phyloP scores from a whole-genome alignment of 1,140 invertebrate genomes.

The Drosophila repleta region DNA sequence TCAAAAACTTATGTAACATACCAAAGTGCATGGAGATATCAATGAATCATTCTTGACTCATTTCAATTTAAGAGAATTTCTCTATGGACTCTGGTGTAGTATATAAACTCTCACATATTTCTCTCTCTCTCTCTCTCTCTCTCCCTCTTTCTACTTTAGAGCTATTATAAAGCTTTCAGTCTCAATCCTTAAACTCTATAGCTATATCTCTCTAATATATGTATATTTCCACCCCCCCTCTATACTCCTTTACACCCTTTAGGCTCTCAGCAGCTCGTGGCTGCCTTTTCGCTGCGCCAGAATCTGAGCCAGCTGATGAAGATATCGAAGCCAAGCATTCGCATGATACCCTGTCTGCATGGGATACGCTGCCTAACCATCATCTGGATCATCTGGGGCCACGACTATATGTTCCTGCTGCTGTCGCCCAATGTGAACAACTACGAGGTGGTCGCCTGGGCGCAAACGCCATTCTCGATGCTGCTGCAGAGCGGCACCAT shows the following conservation, averaged over 20 bases:
- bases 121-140: neutral
- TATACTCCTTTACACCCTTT: neutral
- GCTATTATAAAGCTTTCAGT: too few species aligned
- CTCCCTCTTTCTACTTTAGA: neutral
- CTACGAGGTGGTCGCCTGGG: conserved; percentile 65
- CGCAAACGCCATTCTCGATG: conserved; percentile 85
- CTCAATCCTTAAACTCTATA: too few species aligned
- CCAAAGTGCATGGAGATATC: too few species aligned
- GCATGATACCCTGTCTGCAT: conserved; percentile 84
- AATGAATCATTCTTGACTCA: too few species aligned
- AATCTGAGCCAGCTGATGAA: conserved; percentile 56
- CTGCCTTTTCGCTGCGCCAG: conserved; percentile 50
- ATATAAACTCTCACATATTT: too few species aligned
- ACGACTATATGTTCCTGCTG: conserved; percentile 83
- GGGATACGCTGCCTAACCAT: conserved; percentile 87
- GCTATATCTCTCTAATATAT: too few species aligned
- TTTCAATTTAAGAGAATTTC: too few species aligned
- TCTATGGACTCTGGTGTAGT: too few species aligned
- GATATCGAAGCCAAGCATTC: conserved; percentile 10
- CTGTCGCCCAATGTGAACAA: conserved; percentile 54
- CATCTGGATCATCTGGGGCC: conserved; percentile 88
- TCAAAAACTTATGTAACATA: too few species aligned
- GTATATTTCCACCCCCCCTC: too few species aligned
- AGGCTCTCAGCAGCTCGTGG: conserved; percentile 11
- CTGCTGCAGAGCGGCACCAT: conserved; percentile 86